Percentiles rank a stretch among this genome's conserved stretches.
These are phyloP conservation scores for Morpho deidamia DNA, from an alignment of 2,888 invertebrate genomes.

Conservation along the genomic window DNA sequence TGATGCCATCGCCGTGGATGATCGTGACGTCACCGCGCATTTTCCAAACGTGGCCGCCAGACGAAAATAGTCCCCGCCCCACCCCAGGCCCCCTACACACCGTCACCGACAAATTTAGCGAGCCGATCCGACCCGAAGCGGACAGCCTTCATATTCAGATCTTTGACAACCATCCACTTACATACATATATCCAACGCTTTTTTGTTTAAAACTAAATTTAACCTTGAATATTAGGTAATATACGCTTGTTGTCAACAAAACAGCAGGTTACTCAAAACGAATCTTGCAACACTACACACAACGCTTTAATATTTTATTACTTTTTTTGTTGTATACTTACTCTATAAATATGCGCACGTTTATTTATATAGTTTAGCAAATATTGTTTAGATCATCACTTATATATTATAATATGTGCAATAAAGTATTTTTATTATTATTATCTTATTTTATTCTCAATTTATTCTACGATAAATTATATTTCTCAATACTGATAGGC, in stretches of 20 bases:
- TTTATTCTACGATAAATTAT: too few relatives aligned
- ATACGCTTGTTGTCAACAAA: not conserved
- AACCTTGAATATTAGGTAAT: slow-evolving; percentile 10
- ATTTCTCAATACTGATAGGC: too few relatives aligned
- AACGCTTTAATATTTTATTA: too few relatives aligned
- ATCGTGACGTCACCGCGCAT: slow-evolving; percentile 74
- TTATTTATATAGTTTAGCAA: too few relatives aligned
- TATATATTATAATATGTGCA: too few relatives aligned
- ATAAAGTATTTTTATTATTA: too few relatives aligned
- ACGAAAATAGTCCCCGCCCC: slow-evolving; percentile 76
- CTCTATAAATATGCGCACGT: too few relatives aligned
- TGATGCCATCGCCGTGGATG: slow-evolving; percentile 75
- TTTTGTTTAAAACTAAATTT: slow-evolving; percentile 9
- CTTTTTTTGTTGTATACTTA: too few relatives aligned
- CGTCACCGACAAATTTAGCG: slow-evolving; percentile 74
- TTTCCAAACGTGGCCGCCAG: slow-evolving; percentile 78
- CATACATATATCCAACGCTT: slow-evolving; percentile 14
- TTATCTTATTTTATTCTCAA: too few relatives aligned
- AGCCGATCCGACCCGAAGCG: slow-evolving; percentile 35
- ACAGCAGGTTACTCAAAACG: not conserved
- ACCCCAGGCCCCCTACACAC: slow-evolving; percentile 57
- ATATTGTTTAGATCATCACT: too few relatives aligned
- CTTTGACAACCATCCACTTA: slow-evolving; percentile 23
- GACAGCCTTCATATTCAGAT: slow-evolving; percentile 33
- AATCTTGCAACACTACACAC: not conserved